Conservation (phyloP, 2,888 invertebrate species). For the Zootermopsis nevadensis region DNA sequence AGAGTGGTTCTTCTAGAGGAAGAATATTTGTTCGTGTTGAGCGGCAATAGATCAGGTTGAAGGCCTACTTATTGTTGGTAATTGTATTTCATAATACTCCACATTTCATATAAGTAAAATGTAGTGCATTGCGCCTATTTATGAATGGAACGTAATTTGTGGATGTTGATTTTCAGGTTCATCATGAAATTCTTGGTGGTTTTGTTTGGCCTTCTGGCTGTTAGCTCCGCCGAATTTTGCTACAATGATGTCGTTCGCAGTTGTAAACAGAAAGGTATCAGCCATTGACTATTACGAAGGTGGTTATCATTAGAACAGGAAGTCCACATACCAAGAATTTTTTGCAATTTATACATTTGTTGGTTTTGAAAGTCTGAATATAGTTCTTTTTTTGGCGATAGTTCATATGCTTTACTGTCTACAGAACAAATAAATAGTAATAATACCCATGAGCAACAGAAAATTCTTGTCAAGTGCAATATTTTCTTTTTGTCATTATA, state of each 20-base stretch:
- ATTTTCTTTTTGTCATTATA: no score
- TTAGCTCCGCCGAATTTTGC: constrained; percentile 70
- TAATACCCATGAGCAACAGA: no score
- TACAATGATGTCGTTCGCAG: constrained; percentile 70
- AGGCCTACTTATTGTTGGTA: constrained; percentile 55
- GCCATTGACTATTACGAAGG: no score
- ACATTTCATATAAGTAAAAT: neutral
- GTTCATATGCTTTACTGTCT: no score
- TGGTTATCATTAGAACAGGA: neutral
- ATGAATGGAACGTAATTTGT: neutral
- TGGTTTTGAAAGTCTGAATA: no score
- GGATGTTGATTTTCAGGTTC: constrained; percentile 45
- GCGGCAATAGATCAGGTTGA: constrained; percentile 54
- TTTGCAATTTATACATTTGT: no score
- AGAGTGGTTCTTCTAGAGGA: neutral
- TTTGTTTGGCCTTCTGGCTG: constrained; percentile 66
- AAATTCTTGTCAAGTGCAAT: no score
- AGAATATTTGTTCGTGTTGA: constrained; percentile 40
- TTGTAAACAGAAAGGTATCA: constrained; percentile 63
- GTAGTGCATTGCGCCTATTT: neutral
- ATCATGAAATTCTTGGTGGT: constrained; percentile 71
- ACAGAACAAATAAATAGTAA: no score
- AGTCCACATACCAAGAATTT: neutral
- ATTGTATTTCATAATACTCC: constrained; percentile 18
- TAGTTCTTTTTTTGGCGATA: no score